Conservation (phyloP, 2,113 vertebrate species). For the Nettapus auritus region DNA sequence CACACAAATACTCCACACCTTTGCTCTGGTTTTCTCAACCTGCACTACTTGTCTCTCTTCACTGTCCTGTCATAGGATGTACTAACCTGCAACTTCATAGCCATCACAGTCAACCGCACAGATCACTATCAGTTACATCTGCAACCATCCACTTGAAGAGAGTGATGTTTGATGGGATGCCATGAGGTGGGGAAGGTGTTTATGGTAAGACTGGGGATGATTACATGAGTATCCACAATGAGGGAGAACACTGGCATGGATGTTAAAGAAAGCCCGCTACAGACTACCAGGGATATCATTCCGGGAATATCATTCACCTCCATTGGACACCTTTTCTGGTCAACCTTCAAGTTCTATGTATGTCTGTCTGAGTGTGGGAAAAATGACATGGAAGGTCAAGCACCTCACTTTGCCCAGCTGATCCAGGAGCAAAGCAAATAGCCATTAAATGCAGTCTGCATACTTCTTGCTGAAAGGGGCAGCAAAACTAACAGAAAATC, state of each 20-base stretch:
- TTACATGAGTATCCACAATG: background rate
- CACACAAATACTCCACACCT: background rate
- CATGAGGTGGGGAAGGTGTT: background rate
- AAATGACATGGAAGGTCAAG: background rate
- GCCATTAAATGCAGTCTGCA: background rate
- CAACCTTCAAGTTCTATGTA: background rate
- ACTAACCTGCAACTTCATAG: background rate
- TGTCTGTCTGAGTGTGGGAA: background rate
- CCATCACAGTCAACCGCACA: background rate
- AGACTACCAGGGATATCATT: too few species aligned
- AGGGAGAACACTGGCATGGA: background rate
- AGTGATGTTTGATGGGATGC: background rate
- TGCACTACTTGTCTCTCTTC: background rate
- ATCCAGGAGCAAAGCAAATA: background rate
- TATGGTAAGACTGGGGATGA: background rate
- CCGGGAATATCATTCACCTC: background rate
- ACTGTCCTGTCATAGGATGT: background rate
- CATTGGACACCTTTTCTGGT: background rate
- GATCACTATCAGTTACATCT: background rate
- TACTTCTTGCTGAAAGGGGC: background rate
- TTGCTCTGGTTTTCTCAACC: background rate
- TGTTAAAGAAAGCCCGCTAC: background rate
- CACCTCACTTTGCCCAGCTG: background rate
- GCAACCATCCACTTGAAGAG: background rate
- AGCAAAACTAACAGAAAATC: background rate